These are phyloP conservation scores for Macaria notata DNA, from an alignment of 2,888 invertebrate genomes.

Conservation along the genomic window DNA sequence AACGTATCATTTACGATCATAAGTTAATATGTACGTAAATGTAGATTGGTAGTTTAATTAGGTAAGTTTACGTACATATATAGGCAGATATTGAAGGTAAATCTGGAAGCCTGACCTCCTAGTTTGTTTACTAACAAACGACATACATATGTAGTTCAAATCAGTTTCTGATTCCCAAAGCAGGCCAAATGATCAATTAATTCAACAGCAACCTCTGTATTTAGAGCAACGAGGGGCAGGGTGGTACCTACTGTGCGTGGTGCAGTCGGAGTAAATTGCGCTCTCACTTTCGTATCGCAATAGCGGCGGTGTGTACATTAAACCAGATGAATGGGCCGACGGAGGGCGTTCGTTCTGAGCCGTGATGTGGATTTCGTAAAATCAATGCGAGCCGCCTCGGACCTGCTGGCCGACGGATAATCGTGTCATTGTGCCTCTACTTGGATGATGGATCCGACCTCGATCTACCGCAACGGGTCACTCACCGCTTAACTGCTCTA, in stretches of 20 bases:
- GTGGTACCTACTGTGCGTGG: slow-evolving; percentile 57
- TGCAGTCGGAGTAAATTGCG: slow-evolving; percentile 74
- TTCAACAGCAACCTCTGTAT: slow-evolving; percentile 54
- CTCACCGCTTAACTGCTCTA: slow-evolving; percentile 58
- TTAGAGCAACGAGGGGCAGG: slow-evolving; percentile 54
- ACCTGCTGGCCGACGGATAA: slow-evolving; percentile 59
- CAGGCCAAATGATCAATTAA: slow-evolving; percentile 39
- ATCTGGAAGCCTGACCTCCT: too few species aligned
- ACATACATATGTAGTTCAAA: slow-evolving; percentile 10
- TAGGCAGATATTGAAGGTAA: too few species aligned
- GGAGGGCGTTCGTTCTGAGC: slow-evolving; percentile 74
- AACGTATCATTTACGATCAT: too few species aligned
- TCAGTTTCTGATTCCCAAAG: slow-evolving; percentile 9
- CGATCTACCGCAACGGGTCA: slow-evolving; percentile 57
- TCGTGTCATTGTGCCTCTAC: slow-evolving; percentile 70
- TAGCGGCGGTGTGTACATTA: slow-evolving; percentile 73
- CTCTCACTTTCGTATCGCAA: slow-evolving; percentile 80
- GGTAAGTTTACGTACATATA: too few species aligned
- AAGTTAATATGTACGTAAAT: too few species aligned
- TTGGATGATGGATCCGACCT: slow-evolving; percentile 63
- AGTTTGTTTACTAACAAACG: slow-evolving; percentile 4
- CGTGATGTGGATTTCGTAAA: slow-evolving; percentile 78
- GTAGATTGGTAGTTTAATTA: too few species aligned
- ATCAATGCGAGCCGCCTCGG: slow-evolving; percentile 75
- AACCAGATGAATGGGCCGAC: slow-evolving; percentile 80